These are phyloP conservation scores for Thereva nobilitata DNA, from an alignment of 2,888 invertebrate species.

Conservation along the genomic window DNA sequence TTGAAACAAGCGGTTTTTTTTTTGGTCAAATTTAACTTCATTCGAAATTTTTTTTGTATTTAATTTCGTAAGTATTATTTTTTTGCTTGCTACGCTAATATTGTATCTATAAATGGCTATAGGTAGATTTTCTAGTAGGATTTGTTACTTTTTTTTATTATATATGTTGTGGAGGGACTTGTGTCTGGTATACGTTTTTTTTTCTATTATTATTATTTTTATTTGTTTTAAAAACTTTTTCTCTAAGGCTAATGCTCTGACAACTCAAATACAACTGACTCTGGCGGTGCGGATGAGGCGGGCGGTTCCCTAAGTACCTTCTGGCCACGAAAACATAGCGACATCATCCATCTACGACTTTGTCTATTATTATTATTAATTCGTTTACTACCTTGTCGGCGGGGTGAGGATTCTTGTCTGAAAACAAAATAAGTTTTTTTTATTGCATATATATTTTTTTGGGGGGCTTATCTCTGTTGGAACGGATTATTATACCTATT, in stretches of 20 bases:
- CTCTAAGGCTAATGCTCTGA: conserved; percentile 55
- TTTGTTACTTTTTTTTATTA: conserved; percentile 14
- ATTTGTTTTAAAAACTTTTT: not conserved
- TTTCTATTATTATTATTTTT: not conserved
- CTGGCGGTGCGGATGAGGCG: conserved; percentile 57
- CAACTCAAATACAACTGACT: conserved; percentile 60
- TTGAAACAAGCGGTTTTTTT: no score
- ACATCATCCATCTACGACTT: conserved; percentile 50
- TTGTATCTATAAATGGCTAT: conserved; percentile 1
- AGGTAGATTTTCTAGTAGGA: conserved; percentile 5
- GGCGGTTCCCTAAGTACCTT: conserved; percentile 58
- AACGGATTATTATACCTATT: conserved; percentile 43
- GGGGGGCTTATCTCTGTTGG: not conserved
- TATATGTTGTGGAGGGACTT: conserved; percentile 9
- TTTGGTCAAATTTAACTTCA: no score
- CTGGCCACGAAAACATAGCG: conserved; percentile 56
- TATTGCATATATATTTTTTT: not conserved
- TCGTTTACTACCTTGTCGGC: conserved; percentile 29
- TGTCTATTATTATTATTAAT: conserved; percentile 41
- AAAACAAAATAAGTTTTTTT: conserved; percentile 8
- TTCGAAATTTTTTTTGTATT: not conserved
- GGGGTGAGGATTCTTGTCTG: conserved; percentile 40
- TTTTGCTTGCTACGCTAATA: conserved; percentile 15
- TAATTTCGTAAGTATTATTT: conserved; percentile 19
- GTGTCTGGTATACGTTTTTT: conserved; percentile 4